Conservation (phyloP, 2,113 vertebrate genomes). For the Melanerpes aurifrons region DNA sequence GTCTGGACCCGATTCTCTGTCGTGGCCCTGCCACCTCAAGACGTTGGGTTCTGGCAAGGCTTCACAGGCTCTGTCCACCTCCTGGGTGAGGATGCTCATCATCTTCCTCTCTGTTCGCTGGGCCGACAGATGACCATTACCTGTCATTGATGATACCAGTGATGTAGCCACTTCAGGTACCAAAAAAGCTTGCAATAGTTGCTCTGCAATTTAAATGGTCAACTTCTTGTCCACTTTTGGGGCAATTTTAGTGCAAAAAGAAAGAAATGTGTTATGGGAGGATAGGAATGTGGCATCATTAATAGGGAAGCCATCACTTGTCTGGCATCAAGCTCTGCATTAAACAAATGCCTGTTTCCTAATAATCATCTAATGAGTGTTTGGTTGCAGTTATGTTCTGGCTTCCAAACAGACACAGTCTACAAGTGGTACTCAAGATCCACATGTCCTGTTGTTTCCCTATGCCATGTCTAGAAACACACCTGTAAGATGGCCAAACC, state of each 20-base stretch:
- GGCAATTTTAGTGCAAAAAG: neutral
- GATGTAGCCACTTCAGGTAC: too few species aligned
- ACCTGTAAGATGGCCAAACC: neutral
- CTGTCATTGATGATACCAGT: fast-evolving
- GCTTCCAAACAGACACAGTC: neutral
- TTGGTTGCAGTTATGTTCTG: neutral
- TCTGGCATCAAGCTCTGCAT: neutral
- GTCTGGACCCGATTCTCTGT: neutral
- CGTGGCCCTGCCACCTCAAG: neutral
- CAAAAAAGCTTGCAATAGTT: neutral
- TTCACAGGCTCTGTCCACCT: neutral
- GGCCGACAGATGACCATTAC: fast-evolving
- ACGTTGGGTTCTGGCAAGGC: fast-evolving
- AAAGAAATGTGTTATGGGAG: neutral
- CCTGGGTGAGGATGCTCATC: neutral
- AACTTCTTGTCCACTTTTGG: neutral
- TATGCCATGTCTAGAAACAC: neutral
- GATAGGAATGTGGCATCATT: neutral
- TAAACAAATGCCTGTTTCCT: neutral
- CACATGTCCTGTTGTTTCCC: fast-evolving
- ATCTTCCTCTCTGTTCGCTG: neutral
- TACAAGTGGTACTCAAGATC: neutral
- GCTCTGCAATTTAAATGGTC: neutral
- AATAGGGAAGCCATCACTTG: neutral
- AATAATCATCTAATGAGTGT: neutral